Evolutionary conservation across 2,888 invertebrate genomes (phyloP).

Genomic region (Pherbina coryleti): DNA sequence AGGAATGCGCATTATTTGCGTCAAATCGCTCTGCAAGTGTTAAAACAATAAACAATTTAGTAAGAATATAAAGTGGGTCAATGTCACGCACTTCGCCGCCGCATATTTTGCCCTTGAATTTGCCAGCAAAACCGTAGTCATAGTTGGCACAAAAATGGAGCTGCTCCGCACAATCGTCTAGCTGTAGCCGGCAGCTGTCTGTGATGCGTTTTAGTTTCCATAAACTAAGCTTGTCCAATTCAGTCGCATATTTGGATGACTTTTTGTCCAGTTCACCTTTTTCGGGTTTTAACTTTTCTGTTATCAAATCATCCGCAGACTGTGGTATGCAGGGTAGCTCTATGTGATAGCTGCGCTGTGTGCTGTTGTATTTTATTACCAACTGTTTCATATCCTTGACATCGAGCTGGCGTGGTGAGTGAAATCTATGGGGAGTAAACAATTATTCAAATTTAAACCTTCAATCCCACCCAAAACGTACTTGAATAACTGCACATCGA

Average conservation of each 20-base stretch:
- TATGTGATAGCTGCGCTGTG: conserved; percentile 49
- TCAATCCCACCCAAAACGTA: conserved; percentile 49
- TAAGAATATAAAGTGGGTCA: background rate
- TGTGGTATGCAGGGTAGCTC: conserved; percentile 58
- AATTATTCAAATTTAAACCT: conserved; percentile 2
- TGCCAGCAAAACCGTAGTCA: conserved; percentile 61
- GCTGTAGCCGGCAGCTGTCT: conserved; percentile 61
- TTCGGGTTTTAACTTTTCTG: conserved; percentile 42
- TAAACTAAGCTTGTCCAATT: conserved; percentile 46
- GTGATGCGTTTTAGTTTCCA: conserved; percentile 63
- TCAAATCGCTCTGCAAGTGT: conserved; percentile 50
- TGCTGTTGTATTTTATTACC: conserved; percentile 56
- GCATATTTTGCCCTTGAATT: conserved; percentile 53
- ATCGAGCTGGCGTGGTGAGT: conserved; percentile 59
- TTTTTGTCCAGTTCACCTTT: conserved; percentile 50
- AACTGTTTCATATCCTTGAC: conserved; percentile 61
- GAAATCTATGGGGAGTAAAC: conserved; percentile 54
- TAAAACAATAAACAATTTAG: background rate
- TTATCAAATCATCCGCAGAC: conserved; percentile 38
- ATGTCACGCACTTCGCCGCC: conserved; percentile 50
- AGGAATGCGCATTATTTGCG: conserved; percentile 54
- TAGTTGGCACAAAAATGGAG: conserved; percentile 56
- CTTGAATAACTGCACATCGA: conserved; percentile 59
- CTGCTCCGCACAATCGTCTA: conserved; percentile 55
- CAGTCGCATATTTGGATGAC: conserved; percentile 43